A percentile compares a stretch with the other conserved stretches of the same genome.
phyloP scores from a whole-genome alignment of 2,113 vertebrate species.

The Madoqua kirkii region DNA sequence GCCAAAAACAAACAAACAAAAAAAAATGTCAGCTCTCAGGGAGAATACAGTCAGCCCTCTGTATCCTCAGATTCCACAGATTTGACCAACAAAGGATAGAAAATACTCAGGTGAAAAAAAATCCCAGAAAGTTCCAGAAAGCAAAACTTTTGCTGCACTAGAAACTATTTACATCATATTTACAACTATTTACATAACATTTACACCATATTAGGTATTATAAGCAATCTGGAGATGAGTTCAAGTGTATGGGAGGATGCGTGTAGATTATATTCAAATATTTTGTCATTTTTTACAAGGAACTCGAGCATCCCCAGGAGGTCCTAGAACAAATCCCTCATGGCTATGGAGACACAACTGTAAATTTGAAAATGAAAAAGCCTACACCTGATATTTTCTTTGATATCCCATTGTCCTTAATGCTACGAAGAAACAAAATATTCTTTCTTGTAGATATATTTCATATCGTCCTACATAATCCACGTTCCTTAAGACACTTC shows the following conservation, averaged over 20 bases:
- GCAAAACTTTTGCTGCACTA: not conserved
- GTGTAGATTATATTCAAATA: not conserved
- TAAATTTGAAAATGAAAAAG: not conserved
- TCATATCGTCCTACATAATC: conserved; percentile 19
- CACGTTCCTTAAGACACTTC: not conserved
- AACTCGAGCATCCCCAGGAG: not conserved
- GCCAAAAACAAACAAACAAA: not conserved
- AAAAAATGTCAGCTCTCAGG: not conserved
- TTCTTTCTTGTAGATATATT: not conserved
- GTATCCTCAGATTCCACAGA: not conserved
- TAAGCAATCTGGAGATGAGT: not conserved
- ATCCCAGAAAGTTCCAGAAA: not conserved
- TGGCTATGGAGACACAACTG: not conserved
- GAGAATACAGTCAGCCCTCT: not conserved
- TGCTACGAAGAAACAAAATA: conserved; percentile 21
- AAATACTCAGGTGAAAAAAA: not conserved
- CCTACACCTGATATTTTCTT: not conserved
- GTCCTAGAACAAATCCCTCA: not conserved
- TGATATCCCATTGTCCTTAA: not conserved
- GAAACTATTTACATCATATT: not conserved
- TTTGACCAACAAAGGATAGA: not conserved
- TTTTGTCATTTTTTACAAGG: not conserved
- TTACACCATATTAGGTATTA: not conserved
- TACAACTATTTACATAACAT: not conserved
- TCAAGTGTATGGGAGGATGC: not conserved